Conservation (phyloP, 2,113 vertebrate species). For the Myotis yumanensis region DNA sequence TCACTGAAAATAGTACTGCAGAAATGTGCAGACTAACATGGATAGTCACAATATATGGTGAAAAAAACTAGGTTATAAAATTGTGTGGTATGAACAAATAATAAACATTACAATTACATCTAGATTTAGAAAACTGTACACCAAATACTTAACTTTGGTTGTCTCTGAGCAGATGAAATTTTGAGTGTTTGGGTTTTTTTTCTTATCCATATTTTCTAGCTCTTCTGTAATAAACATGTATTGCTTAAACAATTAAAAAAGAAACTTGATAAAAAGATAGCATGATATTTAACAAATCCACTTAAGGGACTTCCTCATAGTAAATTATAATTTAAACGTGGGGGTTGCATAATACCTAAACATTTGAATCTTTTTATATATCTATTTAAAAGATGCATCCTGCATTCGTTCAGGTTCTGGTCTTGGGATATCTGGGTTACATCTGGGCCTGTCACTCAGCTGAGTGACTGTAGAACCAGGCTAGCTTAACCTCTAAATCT, state of each 20-base stretch:
- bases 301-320: not conserved
- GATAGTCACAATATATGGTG: not conserved
- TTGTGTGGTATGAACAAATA: not conserved
- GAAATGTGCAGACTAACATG: not conserved
- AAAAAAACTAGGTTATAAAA: not conserved
- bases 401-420: not conserved
- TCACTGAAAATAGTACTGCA: not conserved
- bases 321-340: not conserved
- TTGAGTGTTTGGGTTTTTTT: not conserved
- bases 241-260: slow-evolving; percentile 7
- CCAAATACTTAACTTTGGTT: not conserved
- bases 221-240: not conserved
- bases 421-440: not conserved
- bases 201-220: not conserved
- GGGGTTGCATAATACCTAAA: not conserved
- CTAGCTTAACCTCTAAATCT: not conserved
- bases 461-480: not conserved
- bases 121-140: not conserved
- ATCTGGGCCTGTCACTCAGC: not conserved
- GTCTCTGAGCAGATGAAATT: not conserved
- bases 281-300: not conserved
- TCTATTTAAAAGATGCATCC: not conserved
- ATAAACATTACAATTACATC: not conserved
- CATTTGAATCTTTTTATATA: not conserved
- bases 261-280: not conserved